Evolutionary conservation across 2,888 invertebrate genomes (phyloP).

Genomic region (Thereva unica): DNA sequence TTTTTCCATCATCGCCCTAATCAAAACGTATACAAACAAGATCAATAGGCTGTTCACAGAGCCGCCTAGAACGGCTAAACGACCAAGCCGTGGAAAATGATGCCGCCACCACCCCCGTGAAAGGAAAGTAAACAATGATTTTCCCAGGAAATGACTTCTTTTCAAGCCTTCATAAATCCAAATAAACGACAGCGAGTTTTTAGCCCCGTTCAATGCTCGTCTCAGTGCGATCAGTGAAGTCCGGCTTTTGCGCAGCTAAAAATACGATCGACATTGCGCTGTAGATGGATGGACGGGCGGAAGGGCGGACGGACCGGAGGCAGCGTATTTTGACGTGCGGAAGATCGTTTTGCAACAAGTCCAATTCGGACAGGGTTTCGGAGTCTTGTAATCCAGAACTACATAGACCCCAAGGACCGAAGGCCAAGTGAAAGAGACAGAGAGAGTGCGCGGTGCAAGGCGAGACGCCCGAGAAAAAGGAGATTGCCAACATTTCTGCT

Average conservation of each 20-base stretch:
- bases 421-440: no score
- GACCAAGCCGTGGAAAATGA: background rate
- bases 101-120: background rate
- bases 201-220: background rate
- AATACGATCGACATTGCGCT: background rate
- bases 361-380: background rate
- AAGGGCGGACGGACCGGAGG: no score
- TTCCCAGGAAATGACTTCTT: constrained; percentile 19
- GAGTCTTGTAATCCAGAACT: no score
- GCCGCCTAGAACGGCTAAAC: no score
- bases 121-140: constrained; percentile 13
- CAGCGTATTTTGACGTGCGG: constrained; percentile 14
- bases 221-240: constrained; percentile 17
- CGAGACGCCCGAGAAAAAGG: no score
- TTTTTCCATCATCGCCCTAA: background rate
- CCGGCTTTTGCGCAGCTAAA: constrained; percentile 16
- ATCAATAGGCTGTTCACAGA: constrained; percentile 4
- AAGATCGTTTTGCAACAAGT: constrained; percentile 26
- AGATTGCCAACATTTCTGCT: background rate
- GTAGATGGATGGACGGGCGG: no score
- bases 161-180: constrained; percentile 10
- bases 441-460: no score
- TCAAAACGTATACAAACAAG: constrained; percentile 16
- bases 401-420: no score
- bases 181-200: constrained; percentile 1